Evolutionary conservation across 2,888 invertebrate species (phyloP), one percentile per base, ranked within the genome.

Genomic region (Hypolimnas misippus): DNA sequence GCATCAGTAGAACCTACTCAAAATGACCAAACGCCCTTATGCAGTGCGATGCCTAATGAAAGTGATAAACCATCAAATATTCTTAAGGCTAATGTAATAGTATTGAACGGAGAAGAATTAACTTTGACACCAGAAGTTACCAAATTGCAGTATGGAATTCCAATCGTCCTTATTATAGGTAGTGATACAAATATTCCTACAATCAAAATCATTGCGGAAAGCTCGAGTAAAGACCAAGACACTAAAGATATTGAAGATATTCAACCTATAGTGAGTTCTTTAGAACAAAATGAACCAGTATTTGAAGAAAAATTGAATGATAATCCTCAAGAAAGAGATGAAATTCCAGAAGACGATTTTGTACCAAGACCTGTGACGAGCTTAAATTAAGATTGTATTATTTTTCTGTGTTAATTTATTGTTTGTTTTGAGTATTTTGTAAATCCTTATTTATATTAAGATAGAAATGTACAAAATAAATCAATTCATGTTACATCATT

Each of bases 161-260:
- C 66, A 0, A 67, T 67, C 8, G 56, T 67, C 3, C 42, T 67
- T 6, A 14, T 64, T n/a, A 55, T 67, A 17, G 61, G 52, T 10
- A 56, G 49, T 14, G 62, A 64, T 3, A 55, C 55, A 33, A 62
- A 56, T 25, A 52, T 58, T 14, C 64, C 64, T 17, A 56, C 55
- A 14, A 58, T 67, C 12, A 67, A 64, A 62, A 58, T 67, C 1
- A 49, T 67, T 49, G 51, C 58, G 0, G 64, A 64, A 53, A 38
- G 54, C 19, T 6, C 46, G 8, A 19, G 25, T 6, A 16, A 52
- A 14, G 35, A n/a, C n/a, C n/a, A n/a, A n/a, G n/a, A n/a, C n/a
- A n/a, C 31, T 17, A 7, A 38, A 16, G 14, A 54, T 49, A 33
- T 40, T 7, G 31, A 19, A 10, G 33, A 38, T 35, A 46, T 14